A percentile compares a stretch with the other conserved stretches of the same genome.
Evolutionary conservation across 2,113 vertebrate species (phyloP).

Genomic region (Argyrosomus japonicus): DNA sequence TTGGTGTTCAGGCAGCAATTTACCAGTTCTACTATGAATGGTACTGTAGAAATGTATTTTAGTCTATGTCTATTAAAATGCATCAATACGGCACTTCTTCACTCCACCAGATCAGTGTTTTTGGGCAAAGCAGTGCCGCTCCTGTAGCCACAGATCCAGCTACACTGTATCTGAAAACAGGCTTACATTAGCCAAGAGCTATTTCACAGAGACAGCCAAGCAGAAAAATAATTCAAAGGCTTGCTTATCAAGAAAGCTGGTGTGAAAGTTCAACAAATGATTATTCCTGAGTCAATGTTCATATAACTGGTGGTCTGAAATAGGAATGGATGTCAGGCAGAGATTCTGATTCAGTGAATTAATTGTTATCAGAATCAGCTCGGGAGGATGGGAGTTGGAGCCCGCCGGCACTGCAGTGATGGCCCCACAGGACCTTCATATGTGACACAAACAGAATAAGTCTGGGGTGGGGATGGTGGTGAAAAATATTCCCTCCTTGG

Average conservation of each 20-base stretch:
- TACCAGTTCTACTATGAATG: not conserved
- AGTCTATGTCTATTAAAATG: constrained; percentile 46
- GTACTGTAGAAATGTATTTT: not conserved
- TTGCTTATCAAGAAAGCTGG: constrained; percentile 80
- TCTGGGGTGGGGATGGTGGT: constrained; percentile 21
- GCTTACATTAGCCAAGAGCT: constrained; percentile 81
- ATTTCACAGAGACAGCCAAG: constrained; percentile 84
- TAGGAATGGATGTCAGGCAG: constrained; percentile 70
- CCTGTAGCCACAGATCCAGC: constrained; percentile 59
- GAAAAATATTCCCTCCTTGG: constrained; percentile 30
- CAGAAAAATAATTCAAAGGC: constrained; percentile 84
- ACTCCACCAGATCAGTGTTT: constrained; percentile 50
- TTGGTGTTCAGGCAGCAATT: not conserved
- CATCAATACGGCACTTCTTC: constrained; percentile 32
- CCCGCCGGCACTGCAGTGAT: not conserved
- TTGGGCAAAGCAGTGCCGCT: constrained; percentile 46
- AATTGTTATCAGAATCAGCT: constrained; percentile 74
- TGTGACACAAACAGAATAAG: constrained; percentile 56
- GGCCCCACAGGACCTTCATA: constrained; percentile 43
- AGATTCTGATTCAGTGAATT: constrained; percentile 75
- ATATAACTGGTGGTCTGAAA: constrained; percentile 78
- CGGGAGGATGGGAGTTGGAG: constrained; percentile 33
- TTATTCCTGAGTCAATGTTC: constrained; percentile 82
- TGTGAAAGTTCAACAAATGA: constrained; percentile 83
- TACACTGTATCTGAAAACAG: constrained; percentile 78